Conservation (phyloP, 2,888 invertebrate species). For the Spialia ferax region DNA sequence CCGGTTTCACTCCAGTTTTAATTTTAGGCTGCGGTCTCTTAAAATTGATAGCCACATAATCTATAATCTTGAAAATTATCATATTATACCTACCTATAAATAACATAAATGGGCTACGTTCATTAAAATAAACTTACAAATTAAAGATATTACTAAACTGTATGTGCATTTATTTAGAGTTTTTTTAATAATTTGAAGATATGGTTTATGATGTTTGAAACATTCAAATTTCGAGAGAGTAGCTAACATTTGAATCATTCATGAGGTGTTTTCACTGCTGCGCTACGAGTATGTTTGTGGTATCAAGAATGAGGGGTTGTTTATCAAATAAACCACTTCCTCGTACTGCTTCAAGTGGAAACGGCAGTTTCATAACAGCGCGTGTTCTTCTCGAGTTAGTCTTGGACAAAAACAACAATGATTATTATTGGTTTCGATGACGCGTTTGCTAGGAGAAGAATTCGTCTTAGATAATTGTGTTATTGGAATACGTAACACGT, state of each 20-base stretch:
- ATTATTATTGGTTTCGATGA: constrained; percentile 36
- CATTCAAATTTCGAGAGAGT: background rate
- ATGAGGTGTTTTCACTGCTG: constrained; percentile 14
- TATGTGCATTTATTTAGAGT: too few relatives aligned
- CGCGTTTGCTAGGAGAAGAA: constrained; percentile 14
- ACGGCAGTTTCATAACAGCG: constrained; percentile 23
- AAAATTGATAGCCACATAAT: background rate
- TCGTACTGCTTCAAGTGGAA: constrained; percentile 35
- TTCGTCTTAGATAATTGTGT: background rate
- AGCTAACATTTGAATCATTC: constrained; percentile 29
- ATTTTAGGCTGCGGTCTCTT: background rate
- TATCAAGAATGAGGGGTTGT: constrained; percentile 28
- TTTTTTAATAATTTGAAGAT: too few relatives aligned
- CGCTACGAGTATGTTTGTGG: constrained; percentile 24
- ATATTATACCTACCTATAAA: background rate
- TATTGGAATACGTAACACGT: background rate
- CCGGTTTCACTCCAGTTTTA: background rate
- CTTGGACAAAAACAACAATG: constrained; percentile 40
- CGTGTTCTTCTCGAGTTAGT: constrained; percentile 21
- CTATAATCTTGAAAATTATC: background rate
- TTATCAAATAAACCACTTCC: constrained; percentile 35
- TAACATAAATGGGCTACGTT: too few relatives aligned
- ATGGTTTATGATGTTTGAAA: background rate
- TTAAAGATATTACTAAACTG: too few relatives aligned
- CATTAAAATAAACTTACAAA: background rate